Evolutionary conservation across 2,797 vertebrate genomes (phyloP), one percentile per base, ranked within the genome.

Genomic region (Otus scops): DNA sequence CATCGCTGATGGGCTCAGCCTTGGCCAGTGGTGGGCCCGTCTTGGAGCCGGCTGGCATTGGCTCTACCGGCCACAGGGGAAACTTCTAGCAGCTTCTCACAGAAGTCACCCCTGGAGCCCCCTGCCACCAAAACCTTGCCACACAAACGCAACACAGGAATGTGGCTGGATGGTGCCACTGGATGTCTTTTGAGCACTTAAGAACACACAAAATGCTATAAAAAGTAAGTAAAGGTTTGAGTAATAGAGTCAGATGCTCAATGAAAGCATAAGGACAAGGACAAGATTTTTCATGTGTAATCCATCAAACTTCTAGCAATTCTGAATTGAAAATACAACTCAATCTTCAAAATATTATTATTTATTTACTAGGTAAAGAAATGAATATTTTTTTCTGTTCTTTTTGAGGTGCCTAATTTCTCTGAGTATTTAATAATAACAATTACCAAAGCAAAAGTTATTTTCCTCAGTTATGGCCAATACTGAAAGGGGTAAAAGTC

Each of bases 361-460:
- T 47, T 67, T 47, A 30, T 56, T 77, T 80, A 54, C 3, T 32
- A 21, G 36, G 22, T 21, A 64, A 53, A 59, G 24, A 30, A 48
- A 57, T 19, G 1, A 1, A 4, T 24, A 0, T 9, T 13, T 32
- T 65, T 54, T 56, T 4, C 8, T 47, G 1, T 57, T 77, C 1
- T 38, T 88, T 80, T 26, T 47, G 32, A 50, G 1, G 2, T 48
- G 2, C 0, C 1, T 28, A 17, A 19, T 59, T 77, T 59, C 8
- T 79, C 13, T 87, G 26, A 73, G 19, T 28, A 19, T 56, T 70
- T 77, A 38, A 9, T 65, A 63, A 54, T 22, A 83, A 27, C 6
- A 57, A 13, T 38, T 56, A n/a, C 9, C 2, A 68, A 68, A 53
- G 1, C 7, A 71, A 56, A 84, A 47, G 3, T 38, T 48, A 6